Evolutionary conservation across 2,797 vertebrate species (phyloP).

Genomic region (Myotis myotis): DNA sequence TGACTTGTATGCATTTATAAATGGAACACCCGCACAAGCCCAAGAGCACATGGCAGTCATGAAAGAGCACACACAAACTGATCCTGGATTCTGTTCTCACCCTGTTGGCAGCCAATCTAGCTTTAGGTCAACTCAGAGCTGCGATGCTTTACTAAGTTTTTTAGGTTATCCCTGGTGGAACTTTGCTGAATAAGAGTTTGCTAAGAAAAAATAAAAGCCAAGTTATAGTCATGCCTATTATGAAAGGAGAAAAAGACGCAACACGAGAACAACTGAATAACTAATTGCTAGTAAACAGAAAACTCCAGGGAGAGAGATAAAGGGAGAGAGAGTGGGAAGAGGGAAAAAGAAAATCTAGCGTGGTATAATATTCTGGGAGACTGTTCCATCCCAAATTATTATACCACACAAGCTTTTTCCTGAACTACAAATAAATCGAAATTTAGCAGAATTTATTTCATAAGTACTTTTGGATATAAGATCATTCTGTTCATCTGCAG

Average conservation of each 20-base stretch:
- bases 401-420: not conserved
- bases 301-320: not conserved
- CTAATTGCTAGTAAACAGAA: slow-evolving; percentile 33
- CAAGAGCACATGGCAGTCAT: not conserved
- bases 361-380: not conserved
- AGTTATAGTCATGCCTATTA: not conserved
- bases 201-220: not conserved
- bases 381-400: not conserved
- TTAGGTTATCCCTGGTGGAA: not conserved
- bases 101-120: not conserved
- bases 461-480: slow-evolving; percentile 6
- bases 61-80: not conserved
- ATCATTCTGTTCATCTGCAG: not conserved
- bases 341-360: not conserved
- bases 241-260: slow-evolving; percentile 1
- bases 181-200: slow-evolving; percentile 24
- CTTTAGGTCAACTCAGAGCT: not conserved
- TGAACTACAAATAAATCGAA: slow-evolving; percentile 18
- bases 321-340: not conserved
- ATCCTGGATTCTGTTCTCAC: not conserved
- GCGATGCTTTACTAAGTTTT: not conserved
- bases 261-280: not conserved
- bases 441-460: slow-evolving; percentile 7
- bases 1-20: not conserved
- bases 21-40: not conserved